A percentile compares a stretch with the other conserved stretches of the same genome.
Conservation (phyloP, 1,140 invertebrate species). For the Trialeurodes vaporariorum region DNA sequence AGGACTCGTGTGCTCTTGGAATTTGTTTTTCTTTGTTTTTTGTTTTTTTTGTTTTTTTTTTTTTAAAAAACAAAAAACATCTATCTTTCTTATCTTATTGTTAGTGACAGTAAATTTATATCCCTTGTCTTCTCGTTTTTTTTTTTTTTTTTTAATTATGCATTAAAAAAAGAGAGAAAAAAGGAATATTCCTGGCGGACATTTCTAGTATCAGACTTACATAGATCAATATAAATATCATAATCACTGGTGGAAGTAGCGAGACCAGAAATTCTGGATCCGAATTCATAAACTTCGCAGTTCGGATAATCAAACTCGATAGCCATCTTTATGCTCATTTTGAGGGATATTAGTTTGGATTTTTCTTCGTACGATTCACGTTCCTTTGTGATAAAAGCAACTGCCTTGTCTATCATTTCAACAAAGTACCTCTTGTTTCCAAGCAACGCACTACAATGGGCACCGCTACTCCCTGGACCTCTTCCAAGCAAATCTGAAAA, state of each 20-base stretch:
- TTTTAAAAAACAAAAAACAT: too few relatives aligned
- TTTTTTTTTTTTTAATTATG: too few relatives aligned
- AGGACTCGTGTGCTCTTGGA: too few relatives aligned
- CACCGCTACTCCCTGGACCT: background rate
- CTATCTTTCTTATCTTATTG: too few relatives aligned
- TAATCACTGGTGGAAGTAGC: background rate
- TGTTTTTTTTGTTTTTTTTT: too few relatives aligned
- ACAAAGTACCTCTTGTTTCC: background rate
- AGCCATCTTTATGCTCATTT: background rate
- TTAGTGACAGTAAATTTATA: too few relatives aligned
- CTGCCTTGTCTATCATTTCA: background rate
- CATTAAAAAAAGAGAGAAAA: too few relatives aligned
- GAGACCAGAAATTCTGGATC: background rate
- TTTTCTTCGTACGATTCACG: background rate
- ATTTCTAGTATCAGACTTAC: background rate
- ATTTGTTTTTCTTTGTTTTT: too few relatives aligned
- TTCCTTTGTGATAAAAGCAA: background rate
- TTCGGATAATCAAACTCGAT: background rate
- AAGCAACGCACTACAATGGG: background rate
- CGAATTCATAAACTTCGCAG: background rate
- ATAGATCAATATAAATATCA: background rate
- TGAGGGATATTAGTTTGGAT: background rate
- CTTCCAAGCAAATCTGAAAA: background rate
- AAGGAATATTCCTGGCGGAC: too few relatives aligned
- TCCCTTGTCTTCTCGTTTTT: too few relatives aligned